Evolutionary conservation across 2,888 invertebrate species (phyloP), one percentile per base, ranked within the genome.

Genomic region (Caenorhabditis doughertyi): DNA sequence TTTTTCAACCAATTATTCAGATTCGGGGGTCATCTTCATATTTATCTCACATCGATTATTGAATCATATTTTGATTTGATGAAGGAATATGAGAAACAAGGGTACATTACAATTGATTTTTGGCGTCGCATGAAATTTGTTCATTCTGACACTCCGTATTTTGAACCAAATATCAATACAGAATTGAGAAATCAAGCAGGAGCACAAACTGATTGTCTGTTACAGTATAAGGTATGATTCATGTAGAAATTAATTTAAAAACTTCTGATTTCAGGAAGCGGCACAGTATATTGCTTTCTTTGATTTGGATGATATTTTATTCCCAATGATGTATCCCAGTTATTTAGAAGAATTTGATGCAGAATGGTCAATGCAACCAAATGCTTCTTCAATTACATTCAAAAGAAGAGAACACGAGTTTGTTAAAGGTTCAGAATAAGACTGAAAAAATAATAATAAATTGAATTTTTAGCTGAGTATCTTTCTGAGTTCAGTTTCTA

Each of bases 161-260:
- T 84, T 44, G 81, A 85, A 32, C 84, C 85, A 18, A 85, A 84
- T 44, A 39, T 60, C 8, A 80, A 81, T 42, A 71, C 82, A 29
- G 85, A 85, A 56, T 83, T 82, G 68, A 67, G 85, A 18, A 83
- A 79, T 62, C 85, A 84, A 49, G 79, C 79, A 3, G 83, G 83
- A 7, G 32, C 39, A 39, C 39, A 85, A 58, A 81, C 83, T 0
- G 83, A 85, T 56, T 85, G 85, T 60, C 49, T 85, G 18, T 51
- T 85, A 16, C 80, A 85, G 53, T 83, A 85, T 32, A 85, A 85
- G 79, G 83, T 73, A 35, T 7, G 7, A 39, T 25, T 42, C 32
- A 9, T 32, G 4, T 32, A 7, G 32, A 32, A 7, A 32, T 32
- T 9, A 32, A 32, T 9, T 7, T 4, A 32, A 7, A 32, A 4